Conservation (phyloP, 2,888 invertebrate species). For the Melinaea menophilus region DNA sequence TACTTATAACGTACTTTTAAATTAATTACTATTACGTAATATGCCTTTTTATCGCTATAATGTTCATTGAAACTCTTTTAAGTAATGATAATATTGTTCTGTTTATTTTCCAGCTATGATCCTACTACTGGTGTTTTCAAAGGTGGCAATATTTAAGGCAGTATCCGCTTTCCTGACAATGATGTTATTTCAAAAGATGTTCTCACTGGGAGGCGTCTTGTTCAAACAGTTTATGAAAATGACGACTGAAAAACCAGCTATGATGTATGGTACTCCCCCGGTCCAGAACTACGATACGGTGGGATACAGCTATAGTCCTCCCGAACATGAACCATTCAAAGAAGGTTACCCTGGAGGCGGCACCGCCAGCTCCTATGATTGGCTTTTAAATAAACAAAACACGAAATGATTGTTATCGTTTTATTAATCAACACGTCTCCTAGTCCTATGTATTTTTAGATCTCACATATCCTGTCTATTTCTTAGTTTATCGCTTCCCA, state of each 20-base stretch:
- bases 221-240: slow-evolving; percentile 60
- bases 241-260: slow-evolving; percentile 39
- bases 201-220: slow-evolving; percentile 54
- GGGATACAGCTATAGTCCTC: slow-evolving; percentile 66
- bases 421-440: slow-evolving; percentile 6
- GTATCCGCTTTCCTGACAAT: slow-evolving; percentile 58
- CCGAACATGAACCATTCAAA: slow-evolving; percentile 48
- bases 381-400: slow-evolving; percentile 54
- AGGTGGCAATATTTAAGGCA: slow-evolving; percentile 60
- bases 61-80: too few species aligned
- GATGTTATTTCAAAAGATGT: slow-evolving; percentile 66
- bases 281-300: slow-evolving; percentile 59
- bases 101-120: slow-evolving; percentile 53
- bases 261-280: slow-evolving; percentile 54
- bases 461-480: too few species aligned
- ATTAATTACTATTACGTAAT: too few species aligned
- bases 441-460: too few species aligned
- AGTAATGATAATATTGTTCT: too few species aligned
- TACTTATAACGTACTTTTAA: too few species aligned
- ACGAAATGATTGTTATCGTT: slow-evolving; percentile 22
- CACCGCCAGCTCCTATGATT: slow-evolving; percentile 50
- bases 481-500: too few species aligned
- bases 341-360: slow-evolving; percentile 49
- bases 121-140: slow-evolving; percentile 55
- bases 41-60: too few species aligned